A percentile compares a stretch with the other conserved stretches of the same genome.
Conservation (phyloP, 2,888 invertebrate genomes). For the Lithosia quadra region DNA sequence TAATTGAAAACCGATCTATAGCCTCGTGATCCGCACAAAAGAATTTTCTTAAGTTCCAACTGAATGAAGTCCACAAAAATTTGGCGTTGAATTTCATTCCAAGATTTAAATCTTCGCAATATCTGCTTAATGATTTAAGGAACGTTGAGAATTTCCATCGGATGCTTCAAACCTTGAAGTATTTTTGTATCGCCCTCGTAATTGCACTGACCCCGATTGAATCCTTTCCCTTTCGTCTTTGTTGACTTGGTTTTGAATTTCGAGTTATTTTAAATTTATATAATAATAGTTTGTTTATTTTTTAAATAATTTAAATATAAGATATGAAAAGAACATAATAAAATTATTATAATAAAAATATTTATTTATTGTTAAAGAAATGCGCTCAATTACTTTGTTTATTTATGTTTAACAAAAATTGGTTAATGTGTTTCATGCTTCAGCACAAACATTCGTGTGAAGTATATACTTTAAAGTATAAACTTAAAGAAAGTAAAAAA, state of each 20-base stretch:
- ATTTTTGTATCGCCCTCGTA: slow-evolving; percentile 21
- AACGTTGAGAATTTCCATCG: slow-evolving; percentile 20
- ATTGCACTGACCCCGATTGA: slow-evolving; percentile 15
- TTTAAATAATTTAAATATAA: background rate
- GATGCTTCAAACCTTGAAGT: slow-evolving; percentile 12
- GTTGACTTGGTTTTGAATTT: background rate
- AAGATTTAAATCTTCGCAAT: slow-evolving; percentile 18
- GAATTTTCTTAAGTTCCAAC: background rate
- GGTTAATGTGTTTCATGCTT: no score
- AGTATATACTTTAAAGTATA: no score
- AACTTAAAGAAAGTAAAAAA: no score
- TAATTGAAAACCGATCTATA: slow-evolving; percentile 1
- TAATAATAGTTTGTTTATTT: background rate
- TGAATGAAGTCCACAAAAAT: slow-evolving; percentile 7
- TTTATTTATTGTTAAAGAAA: no score
- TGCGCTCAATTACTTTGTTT: no score
- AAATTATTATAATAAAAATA: background rate
- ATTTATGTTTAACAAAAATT: no score
- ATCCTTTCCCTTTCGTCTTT: slow-evolving; percentile 15
- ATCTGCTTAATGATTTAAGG: slow-evolving; percentile 20
- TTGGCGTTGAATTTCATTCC: slow-evolving; percentile 14
- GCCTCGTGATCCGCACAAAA: background rate
- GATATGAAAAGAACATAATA: background rate
- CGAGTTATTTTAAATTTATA: background rate
- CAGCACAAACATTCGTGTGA: no score